Percentiles rank a stretch among this genome's conserved stretches.
These are phyloP conservation scores for Picus viridis DNA, from an alignment of 2,797 vertebrate species.

Conservation along the genomic window DNA sequence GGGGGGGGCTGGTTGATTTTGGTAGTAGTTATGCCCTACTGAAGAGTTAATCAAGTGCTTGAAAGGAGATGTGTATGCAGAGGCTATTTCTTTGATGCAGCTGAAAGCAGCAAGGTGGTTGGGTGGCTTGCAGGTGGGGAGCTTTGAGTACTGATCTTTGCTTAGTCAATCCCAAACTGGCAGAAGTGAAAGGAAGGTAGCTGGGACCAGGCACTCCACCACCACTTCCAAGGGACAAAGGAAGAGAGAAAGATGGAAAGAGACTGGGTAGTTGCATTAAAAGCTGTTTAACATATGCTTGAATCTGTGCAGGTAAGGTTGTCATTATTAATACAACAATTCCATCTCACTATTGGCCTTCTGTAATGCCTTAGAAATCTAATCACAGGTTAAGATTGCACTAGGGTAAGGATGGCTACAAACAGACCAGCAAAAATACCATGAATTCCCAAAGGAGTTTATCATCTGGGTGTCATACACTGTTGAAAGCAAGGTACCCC, in stretches of 20 bases:
- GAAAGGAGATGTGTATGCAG: not conserved
- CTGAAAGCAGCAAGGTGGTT: not conserved
- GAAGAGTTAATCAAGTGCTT: not conserved
- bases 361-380: not conserved
- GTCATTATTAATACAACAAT: not conserved
- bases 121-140: not conserved
- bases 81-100: not conserved
- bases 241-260: not conserved
- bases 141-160: not conserved
- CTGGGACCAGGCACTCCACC: not conserved
- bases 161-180: not conserved
- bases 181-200: not conserved
- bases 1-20: not conserved
- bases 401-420: not conserved
- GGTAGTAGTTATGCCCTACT: not conserved
- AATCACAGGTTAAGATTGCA: not conserved
- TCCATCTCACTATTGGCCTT: not conserved
- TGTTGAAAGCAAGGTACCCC: not conserved
- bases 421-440: not conserved
- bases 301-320: not conserved
- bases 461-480: not conserved
- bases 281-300: not conserved
- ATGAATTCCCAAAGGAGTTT: not conserved
- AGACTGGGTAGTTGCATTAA: not conserved
- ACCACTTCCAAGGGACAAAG: not conserved